Evolutionary conservation across 2,888 invertebrate species (phyloP).

Genomic region (Gymnosoma rotundatum): DNA sequence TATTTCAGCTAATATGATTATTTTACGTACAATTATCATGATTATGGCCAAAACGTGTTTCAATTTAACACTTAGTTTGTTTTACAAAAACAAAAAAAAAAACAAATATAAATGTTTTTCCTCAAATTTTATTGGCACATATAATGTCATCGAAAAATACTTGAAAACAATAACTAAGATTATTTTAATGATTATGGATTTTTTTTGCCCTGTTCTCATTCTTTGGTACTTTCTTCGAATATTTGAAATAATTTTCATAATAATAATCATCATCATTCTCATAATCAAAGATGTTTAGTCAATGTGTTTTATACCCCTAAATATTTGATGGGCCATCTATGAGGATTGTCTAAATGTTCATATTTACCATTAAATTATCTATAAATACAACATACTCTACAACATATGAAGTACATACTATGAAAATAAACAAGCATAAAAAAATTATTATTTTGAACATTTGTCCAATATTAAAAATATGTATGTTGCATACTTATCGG

Average conservation of each 20-base stretch:
- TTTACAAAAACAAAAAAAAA: neutral
- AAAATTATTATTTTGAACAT: constrained; percentile 61
- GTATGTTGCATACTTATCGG: constrained; percentile 36
- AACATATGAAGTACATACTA: neutral
- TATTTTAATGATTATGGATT: constrained; percentile 62
- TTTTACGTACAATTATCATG: constrained; percentile 56
- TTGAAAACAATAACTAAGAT: constrained; percentile 68
- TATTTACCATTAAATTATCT: constrained; percentile 70
- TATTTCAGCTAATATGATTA: constrained; percentile 39
- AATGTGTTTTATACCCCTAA: constrained; percentile 61
- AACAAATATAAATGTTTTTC: neutral
- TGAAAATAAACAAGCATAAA: constrained; percentile 15
- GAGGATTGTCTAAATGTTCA: constrained; percentile 64
- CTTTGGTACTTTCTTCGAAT: neutral
- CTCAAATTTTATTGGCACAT: constrained; percentile 61
- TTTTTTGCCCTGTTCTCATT: neutral
- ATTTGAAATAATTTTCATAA: constrained; percentile 64
- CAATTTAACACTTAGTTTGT: constrained; percentile 52
- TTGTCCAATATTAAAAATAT: constrained; percentile 58
- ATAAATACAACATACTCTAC: constrained; percentile 6
- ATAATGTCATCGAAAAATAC: constrained; percentile 68
- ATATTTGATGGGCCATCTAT: constrained; percentile 59
- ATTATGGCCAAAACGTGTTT: constrained; percentile 64
- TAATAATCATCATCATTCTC: constrained; percentile 40
- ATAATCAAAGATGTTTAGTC: constrained; percentile 62